phyloP scores from a whole-genome alignment of 2,797 vertebrate species.

The Microhierax caerulescens region DNA sequence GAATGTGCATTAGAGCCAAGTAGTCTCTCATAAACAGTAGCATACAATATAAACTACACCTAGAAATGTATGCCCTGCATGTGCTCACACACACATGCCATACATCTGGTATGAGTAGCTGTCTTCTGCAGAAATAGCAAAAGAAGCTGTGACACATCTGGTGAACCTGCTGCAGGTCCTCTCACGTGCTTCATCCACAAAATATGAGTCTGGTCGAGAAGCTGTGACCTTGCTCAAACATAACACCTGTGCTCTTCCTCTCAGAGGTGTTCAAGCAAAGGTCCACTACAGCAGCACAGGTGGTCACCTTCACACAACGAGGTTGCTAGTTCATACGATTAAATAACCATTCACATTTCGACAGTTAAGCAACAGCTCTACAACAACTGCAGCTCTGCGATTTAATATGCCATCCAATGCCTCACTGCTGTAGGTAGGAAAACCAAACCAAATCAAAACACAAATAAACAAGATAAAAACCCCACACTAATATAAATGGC shows the following conservation, averaged over 20 bases:
- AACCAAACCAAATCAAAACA: not conserved
- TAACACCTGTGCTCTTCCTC: not conserved
- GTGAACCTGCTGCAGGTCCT: not conserved
- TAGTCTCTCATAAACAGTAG: not conserved
- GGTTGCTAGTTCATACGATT: not conserved
- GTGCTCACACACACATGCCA: not conserved
- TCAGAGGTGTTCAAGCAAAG: not conserved
- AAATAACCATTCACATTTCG: not conserved
- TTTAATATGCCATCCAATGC: not conserved
- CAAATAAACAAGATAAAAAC: not conserved
- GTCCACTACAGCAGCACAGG: not conserved
- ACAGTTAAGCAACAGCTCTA: not conserved
- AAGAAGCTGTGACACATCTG: not conserved
- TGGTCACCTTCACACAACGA: accelerated
- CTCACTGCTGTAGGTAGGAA: not conserved
- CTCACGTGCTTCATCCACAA: accelerated
- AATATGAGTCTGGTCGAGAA: not conserved
- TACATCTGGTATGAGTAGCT: not conserved
- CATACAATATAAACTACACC: not conserved
- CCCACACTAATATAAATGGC: not conserved
- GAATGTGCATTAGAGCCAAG: not conserved
- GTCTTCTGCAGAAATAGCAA: not conserved
- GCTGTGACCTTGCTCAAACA: not conserved
- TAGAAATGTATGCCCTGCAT: not conserved
- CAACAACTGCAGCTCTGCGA: not conserved